Evolutionary conservation across 1,140 invertebrate species (phyloP).

Genomic region (Pteromalus puparum): DNA sequence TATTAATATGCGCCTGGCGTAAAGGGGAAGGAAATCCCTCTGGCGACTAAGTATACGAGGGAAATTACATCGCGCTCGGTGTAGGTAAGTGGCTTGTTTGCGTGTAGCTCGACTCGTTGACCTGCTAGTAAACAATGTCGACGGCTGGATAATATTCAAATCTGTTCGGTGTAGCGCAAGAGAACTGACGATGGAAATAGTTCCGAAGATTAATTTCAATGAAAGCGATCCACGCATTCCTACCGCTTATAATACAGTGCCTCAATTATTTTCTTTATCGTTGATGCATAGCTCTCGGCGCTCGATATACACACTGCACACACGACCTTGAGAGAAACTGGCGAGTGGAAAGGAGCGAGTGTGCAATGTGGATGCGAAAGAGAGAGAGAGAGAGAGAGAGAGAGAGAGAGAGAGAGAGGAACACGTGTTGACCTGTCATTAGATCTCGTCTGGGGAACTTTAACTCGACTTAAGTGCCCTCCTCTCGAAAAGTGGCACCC

Average conservation of each 20-base stretch:
- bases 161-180: background rate
- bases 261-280: background rate
- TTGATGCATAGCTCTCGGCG: background rate
- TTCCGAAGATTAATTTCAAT: no score
- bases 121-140: background rate
- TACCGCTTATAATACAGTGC: no score
- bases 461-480: conserved; percentile 40
- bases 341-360: background rate
- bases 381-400: background rate
- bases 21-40: background rate
- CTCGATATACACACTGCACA: background rate
- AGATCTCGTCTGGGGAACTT: conserved; percentile 29
- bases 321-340: background rate
- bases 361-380: background rate
- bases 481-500: conserved; percentile 40
- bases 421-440: conserved; percentile 29
- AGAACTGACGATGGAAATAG: no score
- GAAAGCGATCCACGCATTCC: background rate
- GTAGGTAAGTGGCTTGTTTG: background rate
- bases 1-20: conserved; percentile 3
- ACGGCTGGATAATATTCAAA: background rate
- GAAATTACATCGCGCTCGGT: background rate
- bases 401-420: background rate
- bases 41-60: background rate
- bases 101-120: background rate